Evolutionary conservation across 2,797 vertebrate genomes (phyloP), one percentile per base, ranked within the genome.

Genomic region (Hemibagrus guttatus): DNA sequence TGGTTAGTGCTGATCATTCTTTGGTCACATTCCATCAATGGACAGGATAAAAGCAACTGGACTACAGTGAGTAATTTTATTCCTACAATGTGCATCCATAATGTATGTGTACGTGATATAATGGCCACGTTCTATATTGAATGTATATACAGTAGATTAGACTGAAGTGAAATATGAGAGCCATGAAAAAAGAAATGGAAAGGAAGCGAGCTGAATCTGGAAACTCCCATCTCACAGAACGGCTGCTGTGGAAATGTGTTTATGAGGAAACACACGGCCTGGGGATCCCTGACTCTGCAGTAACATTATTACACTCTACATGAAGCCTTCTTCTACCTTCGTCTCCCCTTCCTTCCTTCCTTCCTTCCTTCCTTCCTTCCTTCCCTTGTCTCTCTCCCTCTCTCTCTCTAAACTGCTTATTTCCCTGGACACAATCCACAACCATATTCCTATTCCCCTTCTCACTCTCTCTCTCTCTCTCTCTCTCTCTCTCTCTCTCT

Each of bases 201-300:
- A 49, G 35, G 78, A 35, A 83, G 31, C 31, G 31, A 31, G 17
- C 49, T 63, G 82, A 83, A 68, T 63, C 49, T 68, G 86, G 81
- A 87, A 84, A 69, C 72, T 76, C 81, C 76, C 84, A 80, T 78
- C 28, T 78, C 72, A 19, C 71, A 54, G 46, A 75, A 54, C 63
- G 49, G 75, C 84, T 80, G 64, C 75, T 69, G 81, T 80, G 56
- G 75, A 84, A 71, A 79, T 72, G 56, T 72, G 76, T 85, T 80
- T 69, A 84, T 81, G 83, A 84, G 75, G 83, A 80, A 87, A 78
- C 87, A 87, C 84, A 83, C 82, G 69, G 81, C 81, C 66, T 52
- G 76, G 85, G 87, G 87, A 88, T 88, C 86, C 90, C 90, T 89
- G 86, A 90, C 90, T 88, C 90, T 87, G 85, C 90, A 89, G 72